Evolutionary conservation across 2,113 vertebrate genomes (phyloP).

Genomic region (Octodon degus): DNA sequence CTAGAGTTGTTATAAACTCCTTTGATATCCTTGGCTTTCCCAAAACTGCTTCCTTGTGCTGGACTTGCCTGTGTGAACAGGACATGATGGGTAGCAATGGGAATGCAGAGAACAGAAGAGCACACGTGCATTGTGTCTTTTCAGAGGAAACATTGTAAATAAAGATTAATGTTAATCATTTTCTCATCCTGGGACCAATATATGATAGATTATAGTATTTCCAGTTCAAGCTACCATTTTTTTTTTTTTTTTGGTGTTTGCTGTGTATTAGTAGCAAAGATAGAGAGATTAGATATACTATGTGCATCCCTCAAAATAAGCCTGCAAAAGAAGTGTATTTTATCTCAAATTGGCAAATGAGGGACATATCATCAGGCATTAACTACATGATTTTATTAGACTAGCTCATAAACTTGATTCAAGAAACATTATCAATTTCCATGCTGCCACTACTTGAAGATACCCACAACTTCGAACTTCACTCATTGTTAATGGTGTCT

Average conservation of each 20-base stretch:
- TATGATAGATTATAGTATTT: background rate
- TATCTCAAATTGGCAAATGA: background rate
- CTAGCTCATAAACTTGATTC: background rate
- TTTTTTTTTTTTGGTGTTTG: background rate
- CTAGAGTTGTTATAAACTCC: background rate
- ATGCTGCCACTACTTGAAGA: background rate
- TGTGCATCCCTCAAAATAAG: background rate
- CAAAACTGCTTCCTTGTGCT: background rate
- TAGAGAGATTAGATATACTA: background rate
- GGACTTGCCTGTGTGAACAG: background rate
- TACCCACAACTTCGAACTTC: background rate
- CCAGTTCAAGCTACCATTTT: background rate
- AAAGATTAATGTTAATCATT: conserved; percentile 13
- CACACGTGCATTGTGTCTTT: background rate
- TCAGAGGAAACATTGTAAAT: background rate
- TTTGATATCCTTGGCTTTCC: background rate
- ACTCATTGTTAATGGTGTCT: background rate
- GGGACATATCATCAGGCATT: background rate
- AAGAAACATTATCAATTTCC: background rate
- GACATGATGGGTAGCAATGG: background rate
- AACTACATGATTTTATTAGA: background rate
- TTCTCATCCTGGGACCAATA: background rate
- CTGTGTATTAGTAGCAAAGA: background rate
- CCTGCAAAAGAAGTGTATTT: background rate
- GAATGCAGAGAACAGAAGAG: background rate